Conservation (phyloP, 2,888 invertebrate species). For the Cyrtodaria siliqua region DNA sequence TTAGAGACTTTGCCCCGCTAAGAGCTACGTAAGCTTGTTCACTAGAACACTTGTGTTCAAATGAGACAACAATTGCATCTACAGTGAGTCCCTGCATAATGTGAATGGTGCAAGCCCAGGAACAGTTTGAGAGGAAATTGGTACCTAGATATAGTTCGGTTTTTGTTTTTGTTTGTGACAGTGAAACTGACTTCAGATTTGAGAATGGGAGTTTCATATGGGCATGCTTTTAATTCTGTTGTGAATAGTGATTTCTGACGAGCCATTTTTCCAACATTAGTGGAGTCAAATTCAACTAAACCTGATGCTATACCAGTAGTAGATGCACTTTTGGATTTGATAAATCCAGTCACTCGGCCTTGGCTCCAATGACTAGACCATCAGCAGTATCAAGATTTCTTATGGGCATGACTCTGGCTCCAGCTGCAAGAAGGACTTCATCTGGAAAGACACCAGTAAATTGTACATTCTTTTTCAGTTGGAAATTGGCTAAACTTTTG, state of each 20-base stretch:
- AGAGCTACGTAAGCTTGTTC: constrained; percentile 46
- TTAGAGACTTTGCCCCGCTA: constrained; percentile 32
- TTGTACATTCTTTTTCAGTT: background rate
- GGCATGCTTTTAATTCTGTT: background rate
- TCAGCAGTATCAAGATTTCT: constrained; percentile 54
- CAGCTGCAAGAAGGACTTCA: constrained; percentile 16
- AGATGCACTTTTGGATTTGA: background rate
- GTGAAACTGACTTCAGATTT: background rate
- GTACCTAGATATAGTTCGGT: constrained; percentile 3
- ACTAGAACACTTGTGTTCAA: constrained; percentile 1
- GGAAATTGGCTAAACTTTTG: background rate
- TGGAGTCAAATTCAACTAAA: constrained; percentile 39
- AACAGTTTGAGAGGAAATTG: constrained; percentile 38
- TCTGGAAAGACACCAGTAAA: constrained; percentile 29
- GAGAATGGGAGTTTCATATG: background rate
- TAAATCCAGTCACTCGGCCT: constrained; percentile 32
- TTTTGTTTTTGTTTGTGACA: background rate
- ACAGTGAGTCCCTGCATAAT: constrained; percentile 24
- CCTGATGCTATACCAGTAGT: background rate
- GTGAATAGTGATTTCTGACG: too few relatives aligned
- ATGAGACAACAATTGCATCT: constrained; percentile 13
- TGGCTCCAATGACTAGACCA: constrained; percentile 58
- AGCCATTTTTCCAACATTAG: constrained; percentile 24
- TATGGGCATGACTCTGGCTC: constrained; percentile 53
- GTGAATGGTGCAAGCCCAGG: constrained; percentile 13